phyloP scores from a whole-genome alignment of 1,140 invertebrate species.

The Hetaerina americana region DNA sequence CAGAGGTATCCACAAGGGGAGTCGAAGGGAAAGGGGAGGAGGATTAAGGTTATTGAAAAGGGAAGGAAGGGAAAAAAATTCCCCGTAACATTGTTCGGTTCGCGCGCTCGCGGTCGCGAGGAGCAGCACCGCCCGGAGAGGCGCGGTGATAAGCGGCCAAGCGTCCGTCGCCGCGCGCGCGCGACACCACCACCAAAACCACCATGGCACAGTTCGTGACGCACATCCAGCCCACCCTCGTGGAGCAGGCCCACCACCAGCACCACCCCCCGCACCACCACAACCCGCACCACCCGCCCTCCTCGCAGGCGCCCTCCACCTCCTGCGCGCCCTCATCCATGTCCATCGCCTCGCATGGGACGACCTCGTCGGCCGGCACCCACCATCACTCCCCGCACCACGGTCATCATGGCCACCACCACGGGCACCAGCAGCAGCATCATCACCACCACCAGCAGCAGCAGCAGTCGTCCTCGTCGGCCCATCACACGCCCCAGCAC shows the following conservation, averaged over 20 bases:
- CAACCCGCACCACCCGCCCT: conserved; percentile 17
- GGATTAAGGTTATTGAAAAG: too few relatives aligned
- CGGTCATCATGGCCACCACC: neutral
- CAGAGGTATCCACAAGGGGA: too few relatives aligned
- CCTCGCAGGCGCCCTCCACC: neutral
- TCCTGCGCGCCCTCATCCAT: neutral
- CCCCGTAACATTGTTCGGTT: too few relatives aligned
- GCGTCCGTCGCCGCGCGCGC: too few relatives aligned
- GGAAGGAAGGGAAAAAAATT: too few relatives aligned
- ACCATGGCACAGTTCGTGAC: conserved; percentile 44
- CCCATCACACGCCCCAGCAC: neutral
- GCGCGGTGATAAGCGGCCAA: too few relatives aligned
- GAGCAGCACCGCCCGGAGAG: too few relatives aligned
- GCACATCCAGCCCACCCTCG: conserved; percentile 39
- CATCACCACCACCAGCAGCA: neutral
- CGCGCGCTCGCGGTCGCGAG: too few relatives aligned
- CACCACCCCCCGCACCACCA: conserved; percentile 25
- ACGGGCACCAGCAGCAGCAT: neutral
- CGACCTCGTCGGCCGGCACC: neutral
- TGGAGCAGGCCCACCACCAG: conserved; percentile 34
- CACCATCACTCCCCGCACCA: conserved; percentile 3
- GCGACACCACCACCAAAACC: too few relatives aligned
- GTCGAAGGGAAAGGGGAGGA: too few relatives aligned
- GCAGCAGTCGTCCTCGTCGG: neutral
- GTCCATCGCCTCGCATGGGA: neutral